Base-by-base conservation (phyloP, 2,888 invertebrate genomes). In the Drosophila borealis region DNA sequence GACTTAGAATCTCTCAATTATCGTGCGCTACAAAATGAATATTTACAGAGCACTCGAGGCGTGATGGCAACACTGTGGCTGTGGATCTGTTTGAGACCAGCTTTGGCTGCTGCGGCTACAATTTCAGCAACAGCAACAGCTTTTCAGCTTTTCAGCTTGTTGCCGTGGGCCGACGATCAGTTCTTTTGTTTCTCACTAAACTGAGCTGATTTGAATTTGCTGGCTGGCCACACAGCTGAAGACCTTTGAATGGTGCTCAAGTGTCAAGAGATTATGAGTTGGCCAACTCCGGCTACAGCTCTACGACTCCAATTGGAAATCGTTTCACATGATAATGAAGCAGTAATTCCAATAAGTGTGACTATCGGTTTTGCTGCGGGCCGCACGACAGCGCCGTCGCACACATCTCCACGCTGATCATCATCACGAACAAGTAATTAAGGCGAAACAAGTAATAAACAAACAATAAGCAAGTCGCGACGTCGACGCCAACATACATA, bases 341-440 rank as follows among this genome's bases (percentile, higher is more conserved):
- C 70, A 83, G 84, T 89, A 89, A 89, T 89, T 88, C 88, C 88
- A 88, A 89, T 88, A 89, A 89, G 90, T 89, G 88, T 89, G 89
- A 89, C 88, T 89, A 89, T 89, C 82, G 81, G 61, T 89, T 89
- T 89, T 86, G 68, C 85, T 88, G 85, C 80, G 79, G 88, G 74
- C 62, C 44, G 67, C 70, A 65, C 74, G 50, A 46, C 64, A 44
- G 29, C 36, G 50, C 37, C n/a, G 21, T 17, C 50, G 17, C 21
- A 48, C 25, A 25, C 25, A 33, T 46, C 53, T 25, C 21, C 60
- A 46, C 11, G 57, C 41, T 72, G 49, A 61, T 77, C 63, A 74
- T 70, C 59, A 75, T 73, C 88, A 83, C 83, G 83, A 88, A 89
- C 85, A 87, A 81, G 89, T 85, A 85, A 85, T 85, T 89, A 89